Evolutionary conservation across 2,113 vertebrate species (phyloP).

Genomic region (Fulica atra): DNA sequence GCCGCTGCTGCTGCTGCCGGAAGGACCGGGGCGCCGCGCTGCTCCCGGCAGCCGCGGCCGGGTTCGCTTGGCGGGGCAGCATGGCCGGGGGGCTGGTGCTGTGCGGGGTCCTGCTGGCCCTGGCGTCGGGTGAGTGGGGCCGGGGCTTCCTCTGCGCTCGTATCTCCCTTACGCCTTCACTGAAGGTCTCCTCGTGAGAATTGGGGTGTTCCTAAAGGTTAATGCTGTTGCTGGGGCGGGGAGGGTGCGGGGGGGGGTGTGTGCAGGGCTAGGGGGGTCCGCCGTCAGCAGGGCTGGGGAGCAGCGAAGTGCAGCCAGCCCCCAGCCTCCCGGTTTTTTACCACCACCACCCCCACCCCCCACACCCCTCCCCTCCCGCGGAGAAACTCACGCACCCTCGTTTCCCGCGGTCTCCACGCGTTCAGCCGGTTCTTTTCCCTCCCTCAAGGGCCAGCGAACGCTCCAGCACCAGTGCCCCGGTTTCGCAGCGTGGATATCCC

Average conservation of each 20-base stretch:
- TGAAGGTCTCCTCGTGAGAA: not conserved
- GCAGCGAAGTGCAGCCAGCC: not conserved
- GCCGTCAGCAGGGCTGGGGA: not conserved
- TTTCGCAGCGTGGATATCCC: slow-evolving; percentile 73
- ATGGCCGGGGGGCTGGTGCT: not conserved
- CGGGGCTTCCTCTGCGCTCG: not conserved
- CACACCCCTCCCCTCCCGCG: too few relatives aligned
- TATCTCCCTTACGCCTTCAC: fast-evolving
- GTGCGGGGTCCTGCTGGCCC: not conserved
- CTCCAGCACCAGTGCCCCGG: not conserved
- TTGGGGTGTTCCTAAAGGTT: not conserved
- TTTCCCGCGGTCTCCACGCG: too few relatives aligned
- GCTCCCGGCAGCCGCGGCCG: too few relatives aligned
- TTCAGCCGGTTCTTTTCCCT: not conserved
- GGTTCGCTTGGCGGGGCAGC: not conserved
- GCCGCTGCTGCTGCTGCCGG: too few relatives aligned
- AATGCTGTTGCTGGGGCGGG: not conserved
- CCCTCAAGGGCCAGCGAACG: not conserved
- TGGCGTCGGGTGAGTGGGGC: not conserved
- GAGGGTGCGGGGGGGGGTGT: too few relatives aligned
- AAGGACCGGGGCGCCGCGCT: too few relatives aligned
- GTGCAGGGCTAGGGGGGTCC: too few relatives aligned
- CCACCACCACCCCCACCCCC: too few relatives aligned
- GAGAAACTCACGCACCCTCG: fast-evolving
- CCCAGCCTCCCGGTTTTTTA: too few relatives aligned